phyloP scores from a whole-genome alignment of 2,113 vertebrate genomes.

The Clinocottus analis region DNA sequence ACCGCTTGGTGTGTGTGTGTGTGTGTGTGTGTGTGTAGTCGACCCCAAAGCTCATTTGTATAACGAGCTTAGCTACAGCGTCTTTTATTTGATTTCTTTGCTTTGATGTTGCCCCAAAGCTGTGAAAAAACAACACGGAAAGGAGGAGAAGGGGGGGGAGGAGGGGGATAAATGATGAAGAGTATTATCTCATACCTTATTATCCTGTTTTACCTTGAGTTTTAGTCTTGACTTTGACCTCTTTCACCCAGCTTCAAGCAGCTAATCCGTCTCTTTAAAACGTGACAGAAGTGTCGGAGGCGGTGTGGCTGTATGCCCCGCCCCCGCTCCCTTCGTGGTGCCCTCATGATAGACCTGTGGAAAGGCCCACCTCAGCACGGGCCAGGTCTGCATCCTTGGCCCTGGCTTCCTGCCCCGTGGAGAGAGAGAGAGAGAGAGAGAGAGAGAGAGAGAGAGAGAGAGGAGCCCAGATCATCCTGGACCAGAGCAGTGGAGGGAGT shows the following conservation, averaged over 20 bases:
- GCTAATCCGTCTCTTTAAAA: neutral
- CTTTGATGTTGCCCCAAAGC: constrained; percentile 62
- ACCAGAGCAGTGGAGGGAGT: constrained; percentile 52
- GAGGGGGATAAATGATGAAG: neutral
- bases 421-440: constrained; percentile 14
- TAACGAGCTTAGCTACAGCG: constrained; percentile 63
- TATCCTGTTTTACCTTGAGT: neutral
- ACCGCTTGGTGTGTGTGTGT: neutral
- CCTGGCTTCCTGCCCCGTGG: constrained; percentile 47
- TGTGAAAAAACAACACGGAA: neutral
- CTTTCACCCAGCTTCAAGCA: neutral
- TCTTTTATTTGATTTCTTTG: neutral
- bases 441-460: constrained; percentile 28
- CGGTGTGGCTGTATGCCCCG: too few relatives aligned
- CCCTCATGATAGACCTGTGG: constrained; percentile 9
- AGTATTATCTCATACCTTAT: neutral
- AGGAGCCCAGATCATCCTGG: constrained; percentile 58
- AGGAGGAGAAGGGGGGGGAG: accelerated
- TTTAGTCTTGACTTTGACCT: neutral
- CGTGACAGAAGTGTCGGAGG: neutral
- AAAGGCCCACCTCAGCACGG: constrained; percentile 7
- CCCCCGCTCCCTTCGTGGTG: neutral
- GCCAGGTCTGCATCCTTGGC: constrained; percentile 32
- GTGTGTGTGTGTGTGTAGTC: neutral
- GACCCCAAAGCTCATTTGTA: constrained; percentile 62